Base-by-base conservation (phyloP, 2,888 invertebrate species). In the Zaprionus obscuricornis region DNA sequence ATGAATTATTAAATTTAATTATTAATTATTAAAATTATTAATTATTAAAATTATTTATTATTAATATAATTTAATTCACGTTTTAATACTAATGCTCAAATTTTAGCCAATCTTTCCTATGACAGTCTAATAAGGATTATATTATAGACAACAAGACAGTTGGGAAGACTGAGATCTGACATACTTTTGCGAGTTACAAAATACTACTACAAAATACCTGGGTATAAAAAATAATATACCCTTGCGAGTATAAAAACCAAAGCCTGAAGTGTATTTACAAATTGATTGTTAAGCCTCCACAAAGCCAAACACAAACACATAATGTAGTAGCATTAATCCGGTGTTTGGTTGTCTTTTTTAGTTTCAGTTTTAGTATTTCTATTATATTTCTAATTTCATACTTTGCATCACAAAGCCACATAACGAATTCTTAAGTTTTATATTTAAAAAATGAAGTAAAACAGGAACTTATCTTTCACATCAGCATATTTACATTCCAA, bases 351-450 rank as follows among this genome's bases (percentile, higher is more conserved):
- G 14, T 29, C 47, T 52, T 51, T 33, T 37, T 65, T n/a, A n/a
- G n/a, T n/a, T n/a, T n/a, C n/a, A n/a, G n/a, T n/a, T 40, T 40
- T 14, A 72, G 76, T 73, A 66, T 59, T 57, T 69, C 27, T 29
- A 47, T 37, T 17, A 29, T 34, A 74, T 82, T 60, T 54, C 2
- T 57, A 74, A 70, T 77, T 82, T 62, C 22, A 62, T 47, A 70
- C 77, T 77, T 78, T 82, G 59, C 77, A 85, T 77, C 46, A 82
- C 64, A 77, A 77, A 74, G 40, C 14, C 20, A 50, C 24, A 26
- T 50, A 63, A 39, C 10, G 13, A 54, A 42, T 58, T 49, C 11
- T 42, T 42, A 50, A 27, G 17, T 54, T 57, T 29, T 54, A 42
- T 34, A 33, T 51, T 27, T 47, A 27, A 37, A 31, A 16, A 37